Evolutionary conservation across 1,140 invertebrate species (phyloP), one percentile per base, ranked within the genome.

Genomic region (Drosophila mayri): DNA sequence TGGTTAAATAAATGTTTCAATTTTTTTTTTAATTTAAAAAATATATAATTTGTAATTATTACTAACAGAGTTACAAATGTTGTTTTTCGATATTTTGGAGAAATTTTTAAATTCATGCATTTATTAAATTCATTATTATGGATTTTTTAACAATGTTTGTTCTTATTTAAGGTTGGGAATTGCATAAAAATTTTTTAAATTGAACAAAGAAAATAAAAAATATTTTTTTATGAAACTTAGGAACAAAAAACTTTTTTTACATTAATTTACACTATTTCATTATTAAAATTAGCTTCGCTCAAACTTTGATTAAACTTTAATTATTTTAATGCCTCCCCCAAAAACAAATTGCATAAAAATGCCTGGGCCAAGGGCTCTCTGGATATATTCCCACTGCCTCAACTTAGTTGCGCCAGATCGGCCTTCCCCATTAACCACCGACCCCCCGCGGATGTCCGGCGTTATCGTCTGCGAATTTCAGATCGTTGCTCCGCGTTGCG

Each of bases 401-500:
- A 68, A 65, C 35, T 71, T 66, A 16, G 62, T 44, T 41, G 67
- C 67, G 35, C 41, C 63, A 46, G 38, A 66, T 58, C 57, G 32
- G 6, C 35, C 38, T 28, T 43, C 37, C 44, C 59, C 44, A 52
- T 40, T 63, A 41, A 4, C 55, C 62, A 22, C 54, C 37, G 14
- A 4, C 11, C 16, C 8, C 22, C 57, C 40, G 52, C 50, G 52
- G 38, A 71, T 65, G 78, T 63, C 58, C 43, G 55, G 58, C 76
- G 49, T 78, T 70, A 64, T 78, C 72, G 75, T 79, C 52, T 62
- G 66, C 38, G 30, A 32, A 71, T 54, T 59, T 18, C 40, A 46
- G 72, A 76, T 76, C 72, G 52, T 76, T 76, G 71, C 72, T 78
- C 81, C 66, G 74, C 44, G 58, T 18, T 72, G 85, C 84, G 84